phyloP scores from a whole-genome alignment of 1,140 invertebrate species.

The Tetraneura akinire region DNA sequence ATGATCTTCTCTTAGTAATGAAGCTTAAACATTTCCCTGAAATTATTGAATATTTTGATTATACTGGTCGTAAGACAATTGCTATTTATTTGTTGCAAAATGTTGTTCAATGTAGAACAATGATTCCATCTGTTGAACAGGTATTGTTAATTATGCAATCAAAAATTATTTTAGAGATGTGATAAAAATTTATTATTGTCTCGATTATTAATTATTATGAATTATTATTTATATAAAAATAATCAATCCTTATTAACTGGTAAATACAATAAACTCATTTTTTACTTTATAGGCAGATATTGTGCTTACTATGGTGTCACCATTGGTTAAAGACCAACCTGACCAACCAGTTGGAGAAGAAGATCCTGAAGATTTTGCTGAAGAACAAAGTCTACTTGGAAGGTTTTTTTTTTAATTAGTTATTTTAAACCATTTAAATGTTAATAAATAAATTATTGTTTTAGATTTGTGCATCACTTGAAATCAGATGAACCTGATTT shows the following conservation, averaged over 20 bases:
- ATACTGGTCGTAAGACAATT: constrained; percentile 82
- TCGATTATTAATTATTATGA: no score
- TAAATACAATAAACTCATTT: background rate
- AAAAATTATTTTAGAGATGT: no score
- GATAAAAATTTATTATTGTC: constrained; percentile 45
- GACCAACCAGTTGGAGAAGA: constrained; percentile 71
- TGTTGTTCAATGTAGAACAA: constrained; percentile 84
- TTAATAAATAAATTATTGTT: constrained; percentile 47
- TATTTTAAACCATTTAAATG: background rate
- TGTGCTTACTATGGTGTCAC: constrained; percentile 78
- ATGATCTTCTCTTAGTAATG: constrained; percentile 85
- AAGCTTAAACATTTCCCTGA: constrained; percentile 82
- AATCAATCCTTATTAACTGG: background rate
- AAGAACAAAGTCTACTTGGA: constrained; percentile 92
- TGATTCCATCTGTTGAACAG: constrained; percentile 84
- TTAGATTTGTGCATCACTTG: constrained; percentile 86
- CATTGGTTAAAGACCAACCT: constrained; percentile 83
- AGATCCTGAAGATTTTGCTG: constrained; percentile 94
- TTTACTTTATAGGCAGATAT: constrained; percentile 67
- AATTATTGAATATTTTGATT: constrained; percentile 87
- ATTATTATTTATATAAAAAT: background rate
- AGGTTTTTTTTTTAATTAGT: constrained; percentile 59
- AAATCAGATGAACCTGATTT: constrained; percentile 84
- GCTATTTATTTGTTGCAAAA: constrained; percentile 86
- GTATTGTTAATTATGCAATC: background rate